Percentiles rank a stretch among this genome's conserved stretches.
Conservation (phyloP, 2,797 vertebrate genomes). For the Myioborus melanocephalus region DNA sequence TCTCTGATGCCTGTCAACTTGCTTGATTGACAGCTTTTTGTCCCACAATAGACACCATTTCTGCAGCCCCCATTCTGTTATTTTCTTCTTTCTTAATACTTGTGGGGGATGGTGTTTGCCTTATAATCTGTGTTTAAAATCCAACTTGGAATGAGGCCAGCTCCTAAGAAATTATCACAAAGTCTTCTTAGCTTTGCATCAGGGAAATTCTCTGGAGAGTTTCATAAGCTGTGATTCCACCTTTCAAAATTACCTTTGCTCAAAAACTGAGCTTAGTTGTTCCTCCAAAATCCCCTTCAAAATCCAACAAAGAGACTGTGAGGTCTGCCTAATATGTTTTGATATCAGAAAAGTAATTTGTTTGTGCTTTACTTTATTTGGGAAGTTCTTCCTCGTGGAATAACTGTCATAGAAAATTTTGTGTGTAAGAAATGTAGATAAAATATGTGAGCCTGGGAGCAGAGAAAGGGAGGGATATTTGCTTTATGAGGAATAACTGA, state of each 20-base stretch:
- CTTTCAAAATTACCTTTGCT: constrained; percentile 78
- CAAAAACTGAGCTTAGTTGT: constrained; percentile 72
- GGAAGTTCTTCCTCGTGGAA: background rate
- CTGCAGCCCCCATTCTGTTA: constrained; percentile 74
- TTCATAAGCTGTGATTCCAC: constrained; percentile 76
- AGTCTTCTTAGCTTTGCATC: constrained; percentile 79
- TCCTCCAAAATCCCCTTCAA: constrained; percentile 75
- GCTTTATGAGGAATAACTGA: background rate
- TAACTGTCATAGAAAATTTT: background rate
- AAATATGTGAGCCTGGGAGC: background rate
- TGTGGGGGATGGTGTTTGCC: constrained; percentile 80
- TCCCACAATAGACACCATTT: constrained; percentile 83
- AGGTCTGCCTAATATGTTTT: constrained; percentile 40
- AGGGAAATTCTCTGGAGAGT: constrained; percentile 74
- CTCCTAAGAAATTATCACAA: constrained; percentile 79
- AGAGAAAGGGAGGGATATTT: background rate
- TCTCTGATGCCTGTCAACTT: constrained; percentile 83
- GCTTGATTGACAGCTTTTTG: constrained; percentile 88
- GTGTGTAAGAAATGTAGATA: constrained; percentile 5
- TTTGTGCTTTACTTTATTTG: constrained; percentile 19
- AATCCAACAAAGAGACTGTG: constrained; percentile 60
- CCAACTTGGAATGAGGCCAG: constrained; percentile 78
- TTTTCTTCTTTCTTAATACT: constrained; percentile 78
- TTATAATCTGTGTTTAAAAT: constrained; percentile 85
- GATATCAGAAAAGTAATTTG: constrained; percentile 30